Conservation (phyloP, 1,140 invertebrate species). For the Alviniconcha marisindica region DNA sequence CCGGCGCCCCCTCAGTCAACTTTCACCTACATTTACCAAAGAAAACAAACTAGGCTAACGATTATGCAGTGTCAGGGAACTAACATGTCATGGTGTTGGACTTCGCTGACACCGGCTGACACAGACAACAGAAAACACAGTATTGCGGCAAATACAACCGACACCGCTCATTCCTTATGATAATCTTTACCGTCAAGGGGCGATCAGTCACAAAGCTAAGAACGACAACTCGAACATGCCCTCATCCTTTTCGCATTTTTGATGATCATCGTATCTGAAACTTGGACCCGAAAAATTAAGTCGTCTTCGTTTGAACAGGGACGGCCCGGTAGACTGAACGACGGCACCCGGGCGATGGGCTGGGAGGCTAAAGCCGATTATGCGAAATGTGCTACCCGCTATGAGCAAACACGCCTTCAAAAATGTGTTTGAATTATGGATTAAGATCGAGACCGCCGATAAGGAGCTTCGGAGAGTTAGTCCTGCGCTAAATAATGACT, state of each 20-base stretch:
- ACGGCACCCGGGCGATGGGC: neutral
- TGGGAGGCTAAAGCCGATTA: slow-evolving; percentile 1
- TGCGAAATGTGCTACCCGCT: slow-evolving; percentile 4
- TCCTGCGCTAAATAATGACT: neutral
- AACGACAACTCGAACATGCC: neutral
- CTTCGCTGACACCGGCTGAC: no score
- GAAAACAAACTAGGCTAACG: no score
- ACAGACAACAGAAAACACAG: no score
- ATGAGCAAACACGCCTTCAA: slow-evolving; percentile 12
- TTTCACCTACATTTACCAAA: no score
- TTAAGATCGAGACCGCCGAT: slow-evolving; percentile 12
- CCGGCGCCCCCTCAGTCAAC: no score
- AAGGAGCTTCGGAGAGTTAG: neutral
- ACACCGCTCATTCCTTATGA: neutral
- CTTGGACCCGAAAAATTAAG: neutral
- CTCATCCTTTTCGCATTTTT: neutral
- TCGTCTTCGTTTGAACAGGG: slow-evolving; percentile 7
- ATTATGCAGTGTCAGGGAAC: no score
- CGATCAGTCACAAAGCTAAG: slow-evolving; percentile 13
- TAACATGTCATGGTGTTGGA: no score
- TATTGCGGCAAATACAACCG: no score
- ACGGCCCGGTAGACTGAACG: neutral
- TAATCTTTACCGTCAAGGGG: neutral
- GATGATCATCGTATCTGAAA: neutral
- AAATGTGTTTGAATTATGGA: slow-evolving; percentile 5